Evolutionary conservation across 1,140 invertebrate species (phyloP).

Genomic region (Lucilia sericata): DNA sequence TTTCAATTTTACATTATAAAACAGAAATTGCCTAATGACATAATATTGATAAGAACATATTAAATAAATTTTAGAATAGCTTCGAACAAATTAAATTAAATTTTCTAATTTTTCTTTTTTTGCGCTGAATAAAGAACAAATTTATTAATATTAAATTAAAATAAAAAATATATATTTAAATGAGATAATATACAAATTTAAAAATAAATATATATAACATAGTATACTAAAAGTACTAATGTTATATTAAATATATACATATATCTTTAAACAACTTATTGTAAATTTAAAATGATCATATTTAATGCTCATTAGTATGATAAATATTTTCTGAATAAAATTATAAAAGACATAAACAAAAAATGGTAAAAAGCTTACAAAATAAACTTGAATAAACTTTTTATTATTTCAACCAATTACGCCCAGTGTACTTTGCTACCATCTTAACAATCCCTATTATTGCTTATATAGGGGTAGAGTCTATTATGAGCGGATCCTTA

Average conservation of each 20-base stretch:
- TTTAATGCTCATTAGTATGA: neutral
- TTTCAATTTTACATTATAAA: neutral
- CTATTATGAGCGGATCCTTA: too few relatives aligned
- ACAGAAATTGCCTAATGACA: neutral
- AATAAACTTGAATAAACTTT: too few relatives aligned
- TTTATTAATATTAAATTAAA: neutral
- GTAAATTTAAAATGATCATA: constrained; percentile 4
- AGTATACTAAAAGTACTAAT: neutral
- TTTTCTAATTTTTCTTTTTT: neutral
- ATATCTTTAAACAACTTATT: neutral
- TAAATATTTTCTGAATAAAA: constrained; percentile 20
- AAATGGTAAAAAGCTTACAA: too few relatives aligned
- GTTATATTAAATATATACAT: neutral
- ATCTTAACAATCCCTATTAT: too few relatives aligned
- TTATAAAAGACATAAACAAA: constrained; percentile 8
- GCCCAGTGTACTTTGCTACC: too few relatives aligned
- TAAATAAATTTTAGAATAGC: neutral
- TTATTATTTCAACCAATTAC: too few relatives aligned
- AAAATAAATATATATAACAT: neutral
- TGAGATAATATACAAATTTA: neutral
- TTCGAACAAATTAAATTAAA: too few relatives aligned
- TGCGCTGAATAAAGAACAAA: neutral
- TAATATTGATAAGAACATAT: neutral
- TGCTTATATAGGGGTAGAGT: too few relatives aligned
- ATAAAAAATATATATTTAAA: neutral